Evolutionary conservation across 2,888 invertebrate genomes (phyloP).

Genomic region (Catonia carolina): DNA sequence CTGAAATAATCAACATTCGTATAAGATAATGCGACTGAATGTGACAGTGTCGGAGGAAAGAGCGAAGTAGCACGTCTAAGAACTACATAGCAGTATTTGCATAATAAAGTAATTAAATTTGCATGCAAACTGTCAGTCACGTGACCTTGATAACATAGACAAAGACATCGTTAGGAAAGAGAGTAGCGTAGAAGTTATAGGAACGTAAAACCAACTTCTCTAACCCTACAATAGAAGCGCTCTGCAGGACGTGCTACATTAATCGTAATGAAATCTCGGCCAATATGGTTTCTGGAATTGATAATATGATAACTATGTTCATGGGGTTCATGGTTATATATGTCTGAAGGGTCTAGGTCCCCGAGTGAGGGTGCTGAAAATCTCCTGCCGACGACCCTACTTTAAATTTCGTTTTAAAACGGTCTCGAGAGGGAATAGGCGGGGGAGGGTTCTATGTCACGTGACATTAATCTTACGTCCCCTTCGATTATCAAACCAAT

Average conservation of each 20-base stretch:
- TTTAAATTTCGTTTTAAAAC: constrained; percentile 34
- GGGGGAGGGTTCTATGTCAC: constrained; percentile 27
- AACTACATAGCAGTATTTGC: constrained; percentile 5
- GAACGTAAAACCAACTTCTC: background rate
- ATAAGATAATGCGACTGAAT: too few relatives aligned
- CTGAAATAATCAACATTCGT: too few relatives aligned
- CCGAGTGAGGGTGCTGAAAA: background rate
- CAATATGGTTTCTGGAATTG: constrained; percentile 38
- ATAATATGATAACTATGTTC: constrained; percentile 27
- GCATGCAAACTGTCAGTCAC: constrained; percentile 10
- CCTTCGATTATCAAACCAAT: constrained; percentile 24
- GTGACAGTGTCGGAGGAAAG: too few relatives aligned
- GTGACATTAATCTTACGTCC: constrained; percentile 27
- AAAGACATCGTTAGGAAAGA: background rate
- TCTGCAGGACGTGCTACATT: constrained; percentile 39
- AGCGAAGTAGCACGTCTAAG: too few relatives aligned
- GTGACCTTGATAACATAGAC: constrained; percentile 8
- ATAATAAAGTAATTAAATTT: constrained; percentile 12
- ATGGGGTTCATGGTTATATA: constrained; percentile 21
- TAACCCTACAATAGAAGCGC: background rate
- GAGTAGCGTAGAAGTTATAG: too few relatives aligned
- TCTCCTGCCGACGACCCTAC: constrained; percentile 21
- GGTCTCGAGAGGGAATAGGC: constrained; percentile 27
- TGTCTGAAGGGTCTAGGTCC: too few relatives aligned
- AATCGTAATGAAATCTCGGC: constrained; percentile 51